A percentile compares a stretch with the other conserved stretches of the same genome.
phyloP scores from a whole-genome alignment of 2,888 invertebrate genomes.

The Ernsta delagoae region DNA sequence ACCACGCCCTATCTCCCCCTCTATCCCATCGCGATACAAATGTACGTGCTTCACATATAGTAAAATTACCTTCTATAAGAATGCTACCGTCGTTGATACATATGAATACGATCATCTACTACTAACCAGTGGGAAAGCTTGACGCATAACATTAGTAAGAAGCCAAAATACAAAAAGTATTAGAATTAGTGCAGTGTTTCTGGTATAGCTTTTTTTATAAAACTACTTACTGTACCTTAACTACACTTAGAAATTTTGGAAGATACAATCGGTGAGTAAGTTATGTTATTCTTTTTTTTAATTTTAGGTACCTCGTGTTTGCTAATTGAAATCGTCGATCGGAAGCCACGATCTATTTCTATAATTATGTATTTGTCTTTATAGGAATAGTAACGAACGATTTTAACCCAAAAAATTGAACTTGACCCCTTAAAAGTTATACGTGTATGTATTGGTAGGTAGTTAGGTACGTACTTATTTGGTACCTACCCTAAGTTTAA shows the following conservation, averaged over 20 bases:
- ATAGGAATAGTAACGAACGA: neutral
- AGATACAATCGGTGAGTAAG: conserved; percentile 23
- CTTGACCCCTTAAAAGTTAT: too few species aligned
- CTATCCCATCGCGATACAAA: conserved; percentile 33
- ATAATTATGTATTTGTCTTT: too few species aligned
- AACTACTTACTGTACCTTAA: conserved; percentile 2
- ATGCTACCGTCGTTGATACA: conserved; percentile 6
- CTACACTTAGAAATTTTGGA: conserved; percentile 13
- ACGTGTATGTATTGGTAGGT: too few species aligned
- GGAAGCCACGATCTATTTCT: neutral
- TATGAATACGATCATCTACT: conserved; percentile 19
- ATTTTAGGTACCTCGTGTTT: neutral
- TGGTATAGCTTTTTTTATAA: neutral
- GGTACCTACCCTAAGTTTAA: too few species aligned
- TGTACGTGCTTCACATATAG: conserved; percentile 37
- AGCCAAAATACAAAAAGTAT: conserved; percentile 4
- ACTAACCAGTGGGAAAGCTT: conserved; percentile 15
- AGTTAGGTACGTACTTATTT: too few species aligned
- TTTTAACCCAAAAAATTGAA: neutral
- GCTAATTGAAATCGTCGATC: neutral
- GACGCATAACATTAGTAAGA: conserved; percentile 9
- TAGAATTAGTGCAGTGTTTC: conserved; percentile 31
- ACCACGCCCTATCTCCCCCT: conserved; percentile 38
- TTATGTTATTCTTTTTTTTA: neutral
- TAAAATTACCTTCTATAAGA: conserved; percentile 6